Evolutionary conservation across 2,888 invertebrate genomes (phyloP), one percentile per base, ranked within the genome.

Genomic region (Nomada fabriciana): DNA sequence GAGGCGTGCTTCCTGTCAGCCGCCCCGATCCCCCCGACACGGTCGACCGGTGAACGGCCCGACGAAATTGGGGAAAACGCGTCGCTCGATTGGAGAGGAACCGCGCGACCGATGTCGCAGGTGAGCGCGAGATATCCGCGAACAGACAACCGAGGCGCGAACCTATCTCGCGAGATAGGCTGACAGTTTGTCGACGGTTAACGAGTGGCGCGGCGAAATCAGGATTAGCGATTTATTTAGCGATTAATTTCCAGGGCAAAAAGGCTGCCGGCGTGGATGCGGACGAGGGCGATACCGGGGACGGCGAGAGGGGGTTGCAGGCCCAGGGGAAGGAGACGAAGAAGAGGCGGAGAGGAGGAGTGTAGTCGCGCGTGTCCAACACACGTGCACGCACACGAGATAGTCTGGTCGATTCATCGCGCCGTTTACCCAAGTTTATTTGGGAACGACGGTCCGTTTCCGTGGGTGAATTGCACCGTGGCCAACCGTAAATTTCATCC

Each of bases 391-490:
- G 63, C 65, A 68, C 55, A 60, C 70, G 75, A 20, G 55, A 47
- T 79, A 72, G 55, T 2, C 57, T 15, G 80, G 72, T 63, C 85
- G 84, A 87, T 87, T 88, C 86, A 84, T 83, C 75, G 82, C 84
- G 86, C 87, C 87, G 88, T 89, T 89, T 86, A 86, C 84, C 83
- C 76, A 83, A 87, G 86, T 88, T 88, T 88, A 89, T 88, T 88
- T 86, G 89, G 89, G 84, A 88, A 89, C 83, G 88, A 84, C 87
- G 87, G 84, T 82, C 79, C 87, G 88, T 88, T 88, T 89, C 88
- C 89, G 88, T 88, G 88, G 89, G 87, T 89, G 89, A 88, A 89
- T 89, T 86, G 89, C 89, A 89, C 82, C 88, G 87, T 85, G 86
- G 86, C 87, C 83, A 87, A 87, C 86, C 89, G 88, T 88, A 88